Evolutionary conservation across 1,140 invertebrate genomes (phyloP).

Genomic region (Teleopsis dalmanni): DNA sequence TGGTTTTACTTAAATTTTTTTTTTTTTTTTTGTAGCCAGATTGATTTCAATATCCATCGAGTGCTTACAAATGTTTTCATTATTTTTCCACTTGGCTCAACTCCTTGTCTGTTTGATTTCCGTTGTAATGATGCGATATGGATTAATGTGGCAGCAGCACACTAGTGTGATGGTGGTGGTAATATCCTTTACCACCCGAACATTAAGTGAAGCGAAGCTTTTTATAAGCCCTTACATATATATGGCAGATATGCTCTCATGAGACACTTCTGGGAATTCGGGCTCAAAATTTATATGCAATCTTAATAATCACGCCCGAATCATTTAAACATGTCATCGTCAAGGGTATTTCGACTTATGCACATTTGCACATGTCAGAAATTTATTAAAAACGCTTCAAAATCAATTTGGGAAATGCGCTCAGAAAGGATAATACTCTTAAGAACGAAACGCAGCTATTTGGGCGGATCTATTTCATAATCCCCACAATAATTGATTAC

Average conservation of each 20-base stretch:
- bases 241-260: neutral
- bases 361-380: constrained; percentile 34
- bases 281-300: neutral
- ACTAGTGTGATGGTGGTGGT: constrained; percentile 6
- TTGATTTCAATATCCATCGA: constrained; percentile 10
- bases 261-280: constrained; percentile 6
- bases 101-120: constrained; percentile 42
- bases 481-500: too few species aligned
- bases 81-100: constrained; percentile 44
- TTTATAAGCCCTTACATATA: neutral
- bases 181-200: neutral
- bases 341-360: constrained; percentile 5
- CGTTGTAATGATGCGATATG: constrained; percentile 25
- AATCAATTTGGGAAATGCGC: constrained; percentile 9
- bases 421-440: neutral
- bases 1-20: neutral
- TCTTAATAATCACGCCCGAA: constrained; percentile 12
- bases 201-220: neutral
- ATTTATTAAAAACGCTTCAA: constrained; percentile 33
- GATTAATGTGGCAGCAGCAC: constrained; percentile 7
- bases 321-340: constrained; percentile 9
- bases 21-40: constrained; percentile 2
- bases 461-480: too few species aligned
- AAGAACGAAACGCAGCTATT: too few species aligned
- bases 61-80: constrained; percentile 37